Percentiles rank a stretch among this genome's conserved stretches.
These are phyloP conservation scores for Epinotia bilunana DNA, from an alignment of 2,888 invertebrate species.

Conservation along the genomic window DNA sequence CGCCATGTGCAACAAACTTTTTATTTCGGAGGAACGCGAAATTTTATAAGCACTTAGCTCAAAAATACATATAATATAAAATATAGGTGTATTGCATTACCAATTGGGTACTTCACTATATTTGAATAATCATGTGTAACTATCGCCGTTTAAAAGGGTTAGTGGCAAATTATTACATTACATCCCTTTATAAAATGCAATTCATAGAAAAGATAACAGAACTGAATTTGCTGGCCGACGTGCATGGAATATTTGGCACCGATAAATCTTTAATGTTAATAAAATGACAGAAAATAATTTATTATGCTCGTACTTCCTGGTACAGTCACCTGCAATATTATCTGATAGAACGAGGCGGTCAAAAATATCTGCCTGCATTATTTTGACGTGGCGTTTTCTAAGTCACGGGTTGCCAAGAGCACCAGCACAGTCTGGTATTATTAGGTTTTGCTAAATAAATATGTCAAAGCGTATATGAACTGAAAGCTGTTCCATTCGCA, in stretches of 20 bases:
- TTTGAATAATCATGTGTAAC: neutral
- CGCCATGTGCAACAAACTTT: neutral
- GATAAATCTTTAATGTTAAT: neutral
- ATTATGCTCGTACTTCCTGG: neutral
- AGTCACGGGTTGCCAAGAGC: too few relatives aligned
- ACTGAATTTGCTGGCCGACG: neutral
- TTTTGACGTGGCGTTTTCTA: neutral
- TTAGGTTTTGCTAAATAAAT: too few relatives aligned
- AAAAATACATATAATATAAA: too few relatives aligned
- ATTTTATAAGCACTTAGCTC: too few relatives aligned
- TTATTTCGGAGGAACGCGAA: neutral
- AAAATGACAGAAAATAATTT: neutral
- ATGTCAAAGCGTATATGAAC: too few relatives aligned
- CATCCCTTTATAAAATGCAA: too few relatives aligned
- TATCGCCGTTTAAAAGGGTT: neutral
- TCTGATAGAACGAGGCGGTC: neutral
- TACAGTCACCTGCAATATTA: neutral
- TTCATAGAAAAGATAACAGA: neutral
- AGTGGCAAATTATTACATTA: neutral
- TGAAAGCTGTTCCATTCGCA: too few relatives aligned
- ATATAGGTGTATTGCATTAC: too few relatives aligned
- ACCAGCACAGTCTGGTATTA: too few relatives aligned
- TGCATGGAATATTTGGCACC: conserved; percentile 25
- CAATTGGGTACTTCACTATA: too few relatives aligned
- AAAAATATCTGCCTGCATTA: neutral